Percentiles rank a stretch among this genome's conserved stretches.
These are phyloP conservation scores for Alosa alosa DNA, from an alignment of 2,113 vertebrate genomes.

Conservation along the genomic window DNA sequence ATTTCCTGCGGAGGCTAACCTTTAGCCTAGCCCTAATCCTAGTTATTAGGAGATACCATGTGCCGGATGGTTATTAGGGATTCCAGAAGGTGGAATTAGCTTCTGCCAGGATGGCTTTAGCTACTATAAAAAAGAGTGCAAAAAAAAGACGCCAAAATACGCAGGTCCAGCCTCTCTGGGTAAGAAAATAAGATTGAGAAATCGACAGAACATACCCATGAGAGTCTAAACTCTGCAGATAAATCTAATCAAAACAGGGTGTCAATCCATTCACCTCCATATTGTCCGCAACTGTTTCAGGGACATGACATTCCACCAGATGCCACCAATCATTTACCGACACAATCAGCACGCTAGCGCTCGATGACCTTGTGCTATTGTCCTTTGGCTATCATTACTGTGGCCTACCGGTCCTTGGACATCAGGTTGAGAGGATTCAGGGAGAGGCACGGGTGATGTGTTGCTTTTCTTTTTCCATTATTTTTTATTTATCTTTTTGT, in stretches of 20 bases:
- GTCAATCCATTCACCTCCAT: too few species aligned
- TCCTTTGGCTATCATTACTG: not conserved
- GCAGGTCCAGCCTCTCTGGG: not conserved
- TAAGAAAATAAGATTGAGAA: not conserved
- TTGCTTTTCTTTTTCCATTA: not conserved
- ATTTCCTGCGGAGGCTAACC: not conserved
- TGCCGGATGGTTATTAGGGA: not conserved
- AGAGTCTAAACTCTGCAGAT: not conserved
- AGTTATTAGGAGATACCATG: not conserved
- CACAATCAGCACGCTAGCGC: slow-evolving; percentile 24
- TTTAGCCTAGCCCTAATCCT: not conserved
- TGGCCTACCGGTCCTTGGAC: not conserved
- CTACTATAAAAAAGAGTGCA: not conserved
- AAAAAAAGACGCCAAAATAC: not conserved
- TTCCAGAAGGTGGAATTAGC: not conserved
- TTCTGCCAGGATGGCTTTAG: not conserved
- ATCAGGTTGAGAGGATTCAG: not conserved
- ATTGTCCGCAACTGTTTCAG: not conserved
- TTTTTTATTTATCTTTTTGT: slow-evolving; percentile 29
- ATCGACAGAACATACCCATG: not conserved
- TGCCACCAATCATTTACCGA: slow-evolving; percentile 18
- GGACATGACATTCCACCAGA: slow-evolving; percentile 9
- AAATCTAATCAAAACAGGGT: too few species aligned
- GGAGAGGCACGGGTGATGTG: not conserved
- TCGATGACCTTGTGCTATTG: not conserved